Conservation (phyloP, 2,113 vertebrate species). For the Ptilorrhoa leucosticta region DNA sequence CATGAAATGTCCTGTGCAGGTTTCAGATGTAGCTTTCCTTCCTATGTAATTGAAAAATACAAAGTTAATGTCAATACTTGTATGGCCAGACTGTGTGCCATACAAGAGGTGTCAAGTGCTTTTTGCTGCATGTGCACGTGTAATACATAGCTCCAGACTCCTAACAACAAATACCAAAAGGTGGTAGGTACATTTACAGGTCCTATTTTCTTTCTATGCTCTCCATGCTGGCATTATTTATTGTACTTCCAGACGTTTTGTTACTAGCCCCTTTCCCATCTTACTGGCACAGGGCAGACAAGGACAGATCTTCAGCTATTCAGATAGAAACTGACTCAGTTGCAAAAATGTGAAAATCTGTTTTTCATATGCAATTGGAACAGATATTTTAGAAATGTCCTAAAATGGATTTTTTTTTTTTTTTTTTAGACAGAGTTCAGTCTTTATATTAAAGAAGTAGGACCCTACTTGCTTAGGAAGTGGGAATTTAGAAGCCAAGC, state of each 20-base stretch:
- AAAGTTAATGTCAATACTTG: not conserved
- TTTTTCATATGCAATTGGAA: constrained; percentile 22
- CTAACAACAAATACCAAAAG: not conserved
- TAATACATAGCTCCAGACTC: not conserved
- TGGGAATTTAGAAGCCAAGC: not conserved
- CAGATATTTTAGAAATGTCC: constrained; percentile 27
- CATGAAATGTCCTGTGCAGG: not conserved
- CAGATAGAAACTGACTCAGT: not conserved
- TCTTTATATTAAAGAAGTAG: not conserved
- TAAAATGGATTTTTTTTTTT: not conserved
- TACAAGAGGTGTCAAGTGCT: not conserved
- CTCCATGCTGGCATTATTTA: fast-evolving
- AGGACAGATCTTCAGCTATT: constrained; percentile 1
- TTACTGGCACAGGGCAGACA: not conserved
- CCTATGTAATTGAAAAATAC: not conserved
- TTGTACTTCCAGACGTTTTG: not conserved
- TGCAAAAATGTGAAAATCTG: constrained; percentile 4
- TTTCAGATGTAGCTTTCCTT: not conserved
- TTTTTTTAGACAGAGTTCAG: not conserved
- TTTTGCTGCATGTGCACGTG: not conserved
- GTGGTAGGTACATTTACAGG: not conserved
- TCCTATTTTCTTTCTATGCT: not conserved
- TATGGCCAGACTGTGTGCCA: not conserved
- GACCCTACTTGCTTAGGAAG: not conserved
- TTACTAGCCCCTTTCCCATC: not conserved